Percentiles rank a stretch among this genome's conserved stretches.
These are phyloP conservation scores for Urophycis tenuis DNA, from an alignment of 2,797 vertebrate genomes.

Conservation along the genomic window DNA sequence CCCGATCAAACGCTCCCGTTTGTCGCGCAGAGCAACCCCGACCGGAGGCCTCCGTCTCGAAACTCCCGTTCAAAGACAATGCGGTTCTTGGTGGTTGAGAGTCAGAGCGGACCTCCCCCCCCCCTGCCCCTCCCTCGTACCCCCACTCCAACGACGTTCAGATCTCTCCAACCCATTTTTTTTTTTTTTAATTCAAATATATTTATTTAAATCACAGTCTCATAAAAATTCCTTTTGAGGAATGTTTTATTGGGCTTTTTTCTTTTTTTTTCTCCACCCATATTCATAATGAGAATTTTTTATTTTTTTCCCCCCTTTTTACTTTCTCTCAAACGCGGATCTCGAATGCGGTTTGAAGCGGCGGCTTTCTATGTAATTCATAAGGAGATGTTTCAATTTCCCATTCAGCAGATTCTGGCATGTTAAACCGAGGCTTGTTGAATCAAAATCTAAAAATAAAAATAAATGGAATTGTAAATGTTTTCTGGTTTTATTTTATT, in stretches of 20 bases:
- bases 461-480: slow-evolving; percentile 31
- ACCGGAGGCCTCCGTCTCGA: too few species aligned
- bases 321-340: slow-evolving; percentile 38
- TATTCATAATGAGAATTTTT: slow-evolving; percentile 66
- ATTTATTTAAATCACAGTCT: slow-evolving; percentile 44
- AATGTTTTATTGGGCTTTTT: slow-evolving; percentile 54
- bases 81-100: too few species aligned
- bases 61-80: too few species aligned
- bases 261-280: too few species aligned
- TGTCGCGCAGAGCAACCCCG: too few species aligned
- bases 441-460: slow-evolving; percentile 41
- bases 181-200: slow-evolving; percentile 59
- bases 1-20: too few species aligned
- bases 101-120: slow-evolving; percentile 50
- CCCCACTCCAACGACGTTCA: slow-evolving; percentile 48
- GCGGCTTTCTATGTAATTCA: slow-evolving; percentile 27
- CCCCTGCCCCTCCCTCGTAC: not conserved
- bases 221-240: slow-evolving; percentile 69
- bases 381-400: slow-evolving; percentile 27
- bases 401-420: slow-evolving; percentile 22
- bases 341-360: slow-evolving; percentile 64
- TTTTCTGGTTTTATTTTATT: too few species aligned
- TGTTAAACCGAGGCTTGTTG: slow-evolving; percentile 26
- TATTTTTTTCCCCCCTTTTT: slow-evolving; percentile 31
- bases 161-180: slow-evolving; percentile 46